A percentile compares a stretch with the other conserved stretches of the same genome.
These are phyloP conservation scores for Drosophila arizonae DNA, from an alignment of 1,140 invertebrate species.

Conservation along the genomic window DNA sequence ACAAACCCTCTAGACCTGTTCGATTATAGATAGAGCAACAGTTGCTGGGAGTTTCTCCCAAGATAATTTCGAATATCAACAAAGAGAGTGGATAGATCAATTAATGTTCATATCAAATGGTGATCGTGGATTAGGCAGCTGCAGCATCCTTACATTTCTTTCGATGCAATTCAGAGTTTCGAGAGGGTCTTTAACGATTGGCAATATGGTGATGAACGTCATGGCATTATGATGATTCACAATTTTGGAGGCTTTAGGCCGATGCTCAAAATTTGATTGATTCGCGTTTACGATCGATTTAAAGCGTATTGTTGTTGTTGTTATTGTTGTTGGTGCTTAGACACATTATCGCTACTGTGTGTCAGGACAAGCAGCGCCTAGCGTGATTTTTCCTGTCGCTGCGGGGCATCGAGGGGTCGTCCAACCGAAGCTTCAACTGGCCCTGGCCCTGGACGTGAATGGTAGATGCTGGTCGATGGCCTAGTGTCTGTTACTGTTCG, in stretches of 20 bases:
- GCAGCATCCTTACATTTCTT: too few species aligned
- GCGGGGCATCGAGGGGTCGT: constrained; percentile 50
- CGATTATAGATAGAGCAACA: neutral
- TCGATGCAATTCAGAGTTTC: too few species aligned
- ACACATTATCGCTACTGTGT: constrained; percentile 72
- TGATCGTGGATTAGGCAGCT: too few species aligned
- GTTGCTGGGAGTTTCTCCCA: neutral
- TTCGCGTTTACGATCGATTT: constrained; percentile 40
- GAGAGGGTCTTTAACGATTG: too few species aligned
- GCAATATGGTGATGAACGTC: too few species aligned
- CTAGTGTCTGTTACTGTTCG: constrained; percentile 38
- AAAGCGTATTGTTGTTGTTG: constrained; percentile 1
- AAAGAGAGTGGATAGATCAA: too few species aligned
- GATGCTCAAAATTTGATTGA: constrained; percentile 64
- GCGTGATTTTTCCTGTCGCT: constrained; percentile 73
- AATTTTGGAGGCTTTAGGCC: neutral
- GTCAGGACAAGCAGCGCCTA: constrained; percentile 73
- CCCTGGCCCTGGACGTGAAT: constrained; percentile 19
- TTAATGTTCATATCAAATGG: too few species aligned
- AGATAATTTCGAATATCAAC: too few species aligned
- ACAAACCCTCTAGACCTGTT: too few species aligned
- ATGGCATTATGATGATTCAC: constrained; percentile 12
- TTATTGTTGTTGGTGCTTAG: constrained; percentile 42
- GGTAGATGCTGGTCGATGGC: constrained; percentile 24
- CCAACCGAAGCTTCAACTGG: constrained; percentile 35